These are phyloP conservation scores for Maconellicoccus hirsutus DNA, from an alignment of 1,140 invertebrate genomes.

Conservation along the genomic window DNA sequence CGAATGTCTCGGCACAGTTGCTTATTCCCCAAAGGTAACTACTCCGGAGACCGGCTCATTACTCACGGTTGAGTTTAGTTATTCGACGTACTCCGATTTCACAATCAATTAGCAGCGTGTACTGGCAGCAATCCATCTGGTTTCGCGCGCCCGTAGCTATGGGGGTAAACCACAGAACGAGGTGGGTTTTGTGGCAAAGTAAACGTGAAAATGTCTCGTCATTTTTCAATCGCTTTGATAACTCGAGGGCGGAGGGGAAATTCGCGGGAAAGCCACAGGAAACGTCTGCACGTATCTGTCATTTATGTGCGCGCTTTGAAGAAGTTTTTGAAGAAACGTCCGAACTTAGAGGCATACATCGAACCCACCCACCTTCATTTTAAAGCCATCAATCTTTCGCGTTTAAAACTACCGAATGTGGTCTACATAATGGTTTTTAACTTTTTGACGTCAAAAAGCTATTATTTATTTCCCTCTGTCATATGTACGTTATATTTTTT, in stretches of 20 bases:
- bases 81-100: too few relatives aligned
- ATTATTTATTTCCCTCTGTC: conserved; percentile 21
- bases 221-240: conserved; percentile 5
- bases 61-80: too few relatives aligned
- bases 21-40: too few relatives aligned
- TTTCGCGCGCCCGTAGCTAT: too few relatives aligned
- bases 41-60: too few relatives aligned
- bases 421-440: conserved; percentile 22
- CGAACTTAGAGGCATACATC: background rate
- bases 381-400: conserved; percentile 20
- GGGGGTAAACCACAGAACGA: too few relatives aligned
- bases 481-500: conserved; percentile 20
- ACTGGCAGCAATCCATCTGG: too few relatives aligned
- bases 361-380: conserved; percentile 21
- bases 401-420: conserved; percentile 21
- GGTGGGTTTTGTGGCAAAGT: background rate
- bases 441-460: conserved; percentile 22
- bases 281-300: background rate
- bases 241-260: background rate
- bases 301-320: background rate
- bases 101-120: too few relatives aligned
- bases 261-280: background rate
- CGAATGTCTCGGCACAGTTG: too few relatives aligned
- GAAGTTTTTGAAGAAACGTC: conserved; percentile 5
- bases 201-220: background rate